These are phyloP conservation scores for Thalassaphorura encarpata DNA, from an alignment of 1,140 invertebrate genomes.

Conservation along the genomic window DNA sequence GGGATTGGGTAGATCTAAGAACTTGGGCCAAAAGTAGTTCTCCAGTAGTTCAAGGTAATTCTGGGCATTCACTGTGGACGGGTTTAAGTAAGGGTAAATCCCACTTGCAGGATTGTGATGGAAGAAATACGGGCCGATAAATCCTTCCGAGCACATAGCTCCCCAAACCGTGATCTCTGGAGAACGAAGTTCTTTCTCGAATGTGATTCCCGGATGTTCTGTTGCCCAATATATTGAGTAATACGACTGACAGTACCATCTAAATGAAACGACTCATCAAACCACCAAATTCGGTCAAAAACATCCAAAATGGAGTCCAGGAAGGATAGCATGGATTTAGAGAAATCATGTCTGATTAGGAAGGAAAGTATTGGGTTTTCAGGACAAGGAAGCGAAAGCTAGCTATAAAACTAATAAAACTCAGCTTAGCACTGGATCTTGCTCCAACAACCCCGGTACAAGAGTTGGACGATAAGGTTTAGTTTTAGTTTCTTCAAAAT, in stretches of 20 bases:
- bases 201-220: constrained; percentile 8
- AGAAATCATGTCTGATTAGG: no score
- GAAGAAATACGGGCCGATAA: constrained; percentile 23
- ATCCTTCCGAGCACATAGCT: constrained; percentile 3
- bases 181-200: constrained; percentile 8
- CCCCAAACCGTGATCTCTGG: constrained; percentile 16
- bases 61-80: not conserved
- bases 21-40: not conserved
- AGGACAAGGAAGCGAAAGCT: no score
- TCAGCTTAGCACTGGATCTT: no score
- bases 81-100: not conserved
- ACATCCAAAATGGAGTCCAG: no score
- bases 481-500: no score
- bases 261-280: constrained; percentile 11
- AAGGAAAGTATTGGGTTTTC: no score
- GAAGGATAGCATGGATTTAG: no score
- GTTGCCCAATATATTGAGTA: constrained; percentile 10
- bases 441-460: no score
- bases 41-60: not conserved
- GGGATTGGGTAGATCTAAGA: not conserved
- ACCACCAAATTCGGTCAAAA: not conserved
- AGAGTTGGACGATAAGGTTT: no score
- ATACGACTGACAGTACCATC: constrained; percentile 24
- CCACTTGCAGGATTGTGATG: not conserved
- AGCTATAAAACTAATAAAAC: no score